These are phyloP conservation scores for Mythimna vitellina DNA, from an alignment of 2,888 invertebrate genomes.

Conservation along the genomic window DNA sequence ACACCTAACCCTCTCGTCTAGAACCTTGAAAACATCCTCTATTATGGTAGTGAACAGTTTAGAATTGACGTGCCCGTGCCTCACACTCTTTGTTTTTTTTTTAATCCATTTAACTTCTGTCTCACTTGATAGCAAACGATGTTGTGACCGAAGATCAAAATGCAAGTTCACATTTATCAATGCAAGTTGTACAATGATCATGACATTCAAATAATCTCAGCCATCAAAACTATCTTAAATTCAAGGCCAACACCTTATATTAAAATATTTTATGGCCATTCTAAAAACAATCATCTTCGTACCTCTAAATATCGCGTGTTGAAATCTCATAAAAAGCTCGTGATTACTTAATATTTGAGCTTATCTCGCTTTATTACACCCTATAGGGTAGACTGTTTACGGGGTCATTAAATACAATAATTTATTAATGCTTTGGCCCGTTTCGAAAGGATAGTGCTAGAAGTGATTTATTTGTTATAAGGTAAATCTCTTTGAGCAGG, in stretches of 20 bases:
- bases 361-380: conserved; percentile 46
- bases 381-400: conserved; percentile 26
- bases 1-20: too few relatives aligned
- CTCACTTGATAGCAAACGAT: neutral
- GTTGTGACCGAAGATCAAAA: neutral
- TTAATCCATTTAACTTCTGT: too few relatives aligned
- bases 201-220: neutral
- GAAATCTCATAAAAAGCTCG: conserved; percentile 55
- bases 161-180: neutral
- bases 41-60: too few relatives aligned
- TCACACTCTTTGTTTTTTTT: too few relatives aligned
- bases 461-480: neutral
- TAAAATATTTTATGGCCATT: conserved; percentile 11
- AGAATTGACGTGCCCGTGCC: too few relatives aligned
- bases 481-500: too few relatives aligned
- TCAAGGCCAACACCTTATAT: neutral
- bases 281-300: conserved; percentile 30
- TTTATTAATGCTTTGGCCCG: conserved; percentile 22
- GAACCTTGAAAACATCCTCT: too few relatives aligned
- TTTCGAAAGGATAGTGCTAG: conserved; percentile 8
- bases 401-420: conserved; percentile 37
- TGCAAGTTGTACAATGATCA: neutral
- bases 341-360: conserved; percentile 54
- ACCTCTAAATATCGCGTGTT: conserved; percentile 51
- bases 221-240: neutral